Base-by-base conservation (phyloP, 2,888 invertebrate species). In the Tachina lurida region DNA sequence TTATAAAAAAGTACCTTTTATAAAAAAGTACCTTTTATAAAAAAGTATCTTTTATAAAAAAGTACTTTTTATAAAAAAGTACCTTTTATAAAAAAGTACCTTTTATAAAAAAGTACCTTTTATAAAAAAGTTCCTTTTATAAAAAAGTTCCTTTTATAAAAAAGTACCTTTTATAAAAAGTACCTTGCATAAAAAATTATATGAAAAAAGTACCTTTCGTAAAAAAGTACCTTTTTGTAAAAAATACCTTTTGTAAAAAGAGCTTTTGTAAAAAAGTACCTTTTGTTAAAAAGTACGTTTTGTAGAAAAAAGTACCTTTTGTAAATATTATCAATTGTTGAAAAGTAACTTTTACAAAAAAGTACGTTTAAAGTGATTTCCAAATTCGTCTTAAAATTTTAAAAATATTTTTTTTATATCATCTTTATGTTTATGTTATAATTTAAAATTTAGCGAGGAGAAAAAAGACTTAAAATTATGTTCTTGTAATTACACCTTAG, bases 401-500 rank as follows among this genome's bases (percentile, higher is more conserved):
- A n/a, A n/a, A 49, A n/a, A 10, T n/a, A 15, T 15, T 49, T 15
- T n/a, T 15, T 49, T 9, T 49, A n/a, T 49, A 8, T 15, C 39
- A 7, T 39, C 5, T 60, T 9, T 54, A 19, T 19, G 1, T 10
- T 17, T 43, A 1, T 43, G 47, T 19, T 19, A 13, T 17, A n/a
- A 43, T 43, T 12, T 2, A 3, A 3, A 19, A 43, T 13, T 49
- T 31, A 67, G n/a, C 10, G 13, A 47, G 22, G 22, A 49, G 17
- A 67, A 22, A 67, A 49, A 19, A 22, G 3, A 65, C 9, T 9
- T 22, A 31, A n/a, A 67, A 31, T 31, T 49, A 31, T 49, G 39
- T 39, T 47, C 17, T 47, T 75, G 60, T 82, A 82, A 86, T 86
- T 86, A 71, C 67, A 75, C 10, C 31, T 83, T 65, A 60, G 43